Conservation (phyloP, 2,113 vertebrate species). For the Gymnorhina tibicen region DNA sequence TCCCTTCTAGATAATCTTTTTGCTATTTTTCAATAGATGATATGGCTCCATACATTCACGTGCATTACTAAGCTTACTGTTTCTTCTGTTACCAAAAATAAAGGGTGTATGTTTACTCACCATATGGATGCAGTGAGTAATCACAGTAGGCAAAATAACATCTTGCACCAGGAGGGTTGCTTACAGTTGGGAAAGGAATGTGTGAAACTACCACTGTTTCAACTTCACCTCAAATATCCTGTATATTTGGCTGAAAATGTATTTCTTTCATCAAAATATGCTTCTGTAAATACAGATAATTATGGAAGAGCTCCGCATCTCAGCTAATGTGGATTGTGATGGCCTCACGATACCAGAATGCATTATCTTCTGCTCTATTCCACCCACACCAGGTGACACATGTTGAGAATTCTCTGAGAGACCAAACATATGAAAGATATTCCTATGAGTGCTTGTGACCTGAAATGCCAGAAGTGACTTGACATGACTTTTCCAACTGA, state of each 20-base stretch:
- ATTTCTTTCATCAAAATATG: not conserved
- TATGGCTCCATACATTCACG: not conserved
- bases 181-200: not conserved
- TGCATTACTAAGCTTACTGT: not conserved
- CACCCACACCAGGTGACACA: not conserved
- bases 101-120: not conserved
- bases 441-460: not conserved
- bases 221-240: not conserved
- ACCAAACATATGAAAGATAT: not conserved
- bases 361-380: not conserved
- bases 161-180: not conserved
- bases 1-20: not conserved
- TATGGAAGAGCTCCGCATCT: not conserved
- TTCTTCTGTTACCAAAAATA: not conserved
- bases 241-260: not conserved
- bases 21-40: not conserved
- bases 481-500: not conserved
- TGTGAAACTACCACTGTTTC: not conserved
- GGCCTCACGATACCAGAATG: not conserved
- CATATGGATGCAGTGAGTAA: not conserved
- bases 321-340: not conserved
- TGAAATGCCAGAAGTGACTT: not conserved
- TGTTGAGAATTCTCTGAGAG: not conserved
- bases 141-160: not conserved
- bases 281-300: not conserved